phyloP scores from a whole-genome alignment of 2,113 vertebrate species.

The Gobiocypris rarus region DNA sequence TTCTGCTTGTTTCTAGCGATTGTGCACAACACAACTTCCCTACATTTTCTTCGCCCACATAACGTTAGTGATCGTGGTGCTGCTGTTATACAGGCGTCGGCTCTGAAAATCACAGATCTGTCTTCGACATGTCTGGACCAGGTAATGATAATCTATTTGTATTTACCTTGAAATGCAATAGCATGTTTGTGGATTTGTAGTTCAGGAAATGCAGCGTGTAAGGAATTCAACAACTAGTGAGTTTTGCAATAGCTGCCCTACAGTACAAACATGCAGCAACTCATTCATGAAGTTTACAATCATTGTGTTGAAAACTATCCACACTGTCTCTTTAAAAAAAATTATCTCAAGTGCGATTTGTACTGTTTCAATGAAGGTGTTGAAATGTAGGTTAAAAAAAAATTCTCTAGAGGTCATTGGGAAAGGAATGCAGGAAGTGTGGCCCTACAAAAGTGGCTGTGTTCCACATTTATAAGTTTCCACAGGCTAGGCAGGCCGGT shows the following conservation, averaged over 20 bases:
- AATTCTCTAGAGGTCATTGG: neutral
- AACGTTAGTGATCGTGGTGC: neutral
- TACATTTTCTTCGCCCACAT: neutral
- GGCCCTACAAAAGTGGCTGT: slow-evolving; percentile 17
- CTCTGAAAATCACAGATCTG: neutral
- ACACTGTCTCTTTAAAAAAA: neutral
- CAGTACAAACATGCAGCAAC: neutral
- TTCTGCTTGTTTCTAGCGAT: neutral
- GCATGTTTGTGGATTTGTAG: neutral
- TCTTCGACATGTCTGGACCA: slow-evolving; percentile 43
- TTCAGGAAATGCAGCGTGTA: neutral
- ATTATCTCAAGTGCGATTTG: neutral
- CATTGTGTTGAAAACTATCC: neutral
- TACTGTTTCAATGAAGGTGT: neutral
- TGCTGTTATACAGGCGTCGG: neutral
- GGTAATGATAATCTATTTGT: neutral
- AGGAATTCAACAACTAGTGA: neutral
- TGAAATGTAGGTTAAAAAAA: neutral
- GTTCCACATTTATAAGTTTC: slow-evolving; percentile 19
- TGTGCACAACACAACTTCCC: neutral
- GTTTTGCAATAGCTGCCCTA: neutral
- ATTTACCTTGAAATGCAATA: neutral
- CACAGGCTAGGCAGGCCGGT: neutral
- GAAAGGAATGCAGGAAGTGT: slow-evolving; percentile 16
- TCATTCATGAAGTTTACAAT: neutral